Evolutionary conservation across 2,113 vertebrate genomes (phyloP).

Genomic region (Psettodes erumei): DNA sequence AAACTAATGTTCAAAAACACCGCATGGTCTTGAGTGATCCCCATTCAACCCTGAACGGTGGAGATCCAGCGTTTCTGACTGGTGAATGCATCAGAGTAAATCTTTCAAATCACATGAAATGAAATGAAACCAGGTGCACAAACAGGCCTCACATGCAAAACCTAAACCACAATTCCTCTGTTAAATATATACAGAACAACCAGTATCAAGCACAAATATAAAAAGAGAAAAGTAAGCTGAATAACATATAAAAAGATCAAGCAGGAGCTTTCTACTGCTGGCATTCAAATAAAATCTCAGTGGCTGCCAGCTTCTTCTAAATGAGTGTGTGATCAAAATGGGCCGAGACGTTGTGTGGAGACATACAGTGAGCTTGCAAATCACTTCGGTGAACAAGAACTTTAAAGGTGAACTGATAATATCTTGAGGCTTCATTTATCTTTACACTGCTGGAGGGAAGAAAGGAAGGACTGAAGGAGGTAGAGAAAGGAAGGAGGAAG

Average conservation of each 20-base stretch:
- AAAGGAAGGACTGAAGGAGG: not conserved
- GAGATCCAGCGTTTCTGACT: constrained; percentile 32
- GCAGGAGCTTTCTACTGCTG: not conserved
- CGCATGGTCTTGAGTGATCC: not conserved
- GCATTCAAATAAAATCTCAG: constrained; percentile 37
- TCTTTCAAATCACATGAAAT: constrained; percentile 42
- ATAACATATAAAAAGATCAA: constrained; percentile 10
- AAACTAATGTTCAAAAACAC: not conserved
- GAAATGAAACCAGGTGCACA: constrained; percentile 41
- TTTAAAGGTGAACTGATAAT: constrained; percentile 66
- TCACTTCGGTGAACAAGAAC: constrained; percentile 43
- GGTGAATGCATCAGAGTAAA: constrained; percentile 47
- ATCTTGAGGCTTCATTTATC: constrained; percentile 47
- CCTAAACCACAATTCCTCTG: not conserved
- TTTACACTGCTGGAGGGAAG: constrained; percentile 34
- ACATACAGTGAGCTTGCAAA: constrained; percentile 44
- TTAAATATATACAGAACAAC: constrained; percentile 2
- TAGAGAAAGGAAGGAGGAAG: not conserved
- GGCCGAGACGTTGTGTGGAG: constrained; percentile 12
- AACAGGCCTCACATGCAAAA: constrained; percentile 13
- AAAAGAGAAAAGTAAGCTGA: not conserved
- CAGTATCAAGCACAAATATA: not conserved
- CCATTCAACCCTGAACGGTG: not conserved
- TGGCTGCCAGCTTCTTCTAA: constrained; percentile 20
- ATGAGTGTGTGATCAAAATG: constrained; percentile 6